Evolutionary conservation across 1,140 invertebrate genomes (phyloP).

Genomic region (Probaryconus sp.): DNA sequence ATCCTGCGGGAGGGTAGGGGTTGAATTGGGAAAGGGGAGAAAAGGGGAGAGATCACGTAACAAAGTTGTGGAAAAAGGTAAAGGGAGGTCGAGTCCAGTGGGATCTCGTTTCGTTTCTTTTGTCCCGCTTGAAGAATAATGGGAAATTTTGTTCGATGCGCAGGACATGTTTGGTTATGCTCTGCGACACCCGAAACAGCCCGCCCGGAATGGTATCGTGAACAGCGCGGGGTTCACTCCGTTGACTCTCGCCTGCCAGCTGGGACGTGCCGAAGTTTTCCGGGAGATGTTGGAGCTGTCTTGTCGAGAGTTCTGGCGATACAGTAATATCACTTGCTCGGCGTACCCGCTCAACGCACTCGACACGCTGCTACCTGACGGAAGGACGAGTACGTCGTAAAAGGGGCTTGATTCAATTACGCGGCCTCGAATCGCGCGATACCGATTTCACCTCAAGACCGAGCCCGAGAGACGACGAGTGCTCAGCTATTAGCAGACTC

Average conservation of each 20-base stretch:
- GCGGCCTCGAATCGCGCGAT: constrained; percentile 54
- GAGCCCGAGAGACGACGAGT: constrained; percentile 27
- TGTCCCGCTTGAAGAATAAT: constrained; percentile 27
- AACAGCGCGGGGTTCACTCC: constrained; percentile 96
- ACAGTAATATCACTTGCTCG: constrained; percentile 99
- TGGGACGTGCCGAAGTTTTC: constrained; percentile 97
- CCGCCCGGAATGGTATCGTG: constrained; percentile 92
- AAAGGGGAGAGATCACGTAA: constrained; percentile 49
- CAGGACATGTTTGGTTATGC: constrained; percentile 99
- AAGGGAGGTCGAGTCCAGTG: constrained; percentile 21
- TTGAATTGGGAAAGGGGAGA: constrained; percentile 49
- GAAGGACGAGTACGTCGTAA: constrained; percentile 90
- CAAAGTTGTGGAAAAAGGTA: constrained; percentile 49
- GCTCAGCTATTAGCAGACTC: constrained; percentile 31
- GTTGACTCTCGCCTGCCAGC: constrained; percentile 95
- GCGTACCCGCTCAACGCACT: constrained; percentile 97
- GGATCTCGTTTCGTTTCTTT: constrained; percentile 11
- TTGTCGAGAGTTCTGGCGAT: constrained; percentile 97
- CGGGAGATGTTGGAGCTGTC: constrained; percentile 98
- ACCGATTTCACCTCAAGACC: background rate
- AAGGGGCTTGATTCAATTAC: constrained; percentile 71
- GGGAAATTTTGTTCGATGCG: constrained; percentile 38
- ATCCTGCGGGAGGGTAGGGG: constrained; percentile 22
- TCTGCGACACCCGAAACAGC: constrained; percentile 93
- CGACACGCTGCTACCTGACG: constrained; percentile 96